Base-by-base conservation (phyloP, 2,888 invertebrate genomes). In the Rhyacophila evoluta region DNA sequence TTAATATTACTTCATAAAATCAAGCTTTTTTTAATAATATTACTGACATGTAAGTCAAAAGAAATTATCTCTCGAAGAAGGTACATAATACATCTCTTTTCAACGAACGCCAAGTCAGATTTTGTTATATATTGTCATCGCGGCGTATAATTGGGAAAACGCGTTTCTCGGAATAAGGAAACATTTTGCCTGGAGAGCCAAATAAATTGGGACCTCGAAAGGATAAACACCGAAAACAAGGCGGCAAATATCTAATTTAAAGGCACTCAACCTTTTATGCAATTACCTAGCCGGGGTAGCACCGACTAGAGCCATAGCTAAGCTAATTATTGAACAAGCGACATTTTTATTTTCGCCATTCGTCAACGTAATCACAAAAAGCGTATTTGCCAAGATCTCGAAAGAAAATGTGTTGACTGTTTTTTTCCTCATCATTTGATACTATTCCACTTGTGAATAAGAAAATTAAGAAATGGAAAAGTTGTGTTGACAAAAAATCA, bases 191-290 rank as follows among this genome's bases (percentile, higher is more conserved):
- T 15, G 25, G 39, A 28, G 41, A 39, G 10, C 67, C 67, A 77
- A 29, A 73, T 68, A 73, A 69, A 69, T 29, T 69, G 33, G 12
- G 29, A 33, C 36, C 39, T 11, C 27, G n/a, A 68, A 78, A 75
- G 75, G 78, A 81, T 74, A 78, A 81, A 81, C 55, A 78, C 33
- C 74, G 76, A 78, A 81, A 78, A 78, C 78, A 78, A 81, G 78
- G 38, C 78, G 76, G 72, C 72, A 75, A 81, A 76, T 76, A 78
- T 81, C 76, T 76, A 81, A 81, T 81, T 81, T 81, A 78, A 75
- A 39, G 80, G 39, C 72, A 68, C 55, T 55, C 73, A 37, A 27
- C 25, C 77, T 71, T 39, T 72, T 71, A 28, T 55, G 77, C 80
- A 78, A 78, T 78, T 75, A 80, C 74, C 75, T 72, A 55, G 79